Conservation (phyloP, 2,888 invertebrate genomes). For the Athalia circularis region DNA sequence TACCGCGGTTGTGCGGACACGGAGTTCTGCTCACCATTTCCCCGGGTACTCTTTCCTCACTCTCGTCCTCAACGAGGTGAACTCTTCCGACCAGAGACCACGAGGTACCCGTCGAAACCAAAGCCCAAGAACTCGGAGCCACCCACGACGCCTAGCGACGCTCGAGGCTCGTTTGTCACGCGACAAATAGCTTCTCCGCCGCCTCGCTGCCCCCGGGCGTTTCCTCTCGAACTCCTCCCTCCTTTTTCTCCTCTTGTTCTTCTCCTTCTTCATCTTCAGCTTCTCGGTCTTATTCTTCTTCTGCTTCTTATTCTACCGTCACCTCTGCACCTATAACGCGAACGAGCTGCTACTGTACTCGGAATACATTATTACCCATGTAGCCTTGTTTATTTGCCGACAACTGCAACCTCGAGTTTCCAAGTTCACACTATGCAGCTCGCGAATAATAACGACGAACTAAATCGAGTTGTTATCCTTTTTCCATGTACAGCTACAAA, state of each 20-base stretch:
- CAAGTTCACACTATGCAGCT: no score
- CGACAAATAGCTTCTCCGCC: conserved; percentile 71
- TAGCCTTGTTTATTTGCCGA: conserved; percentile 14
- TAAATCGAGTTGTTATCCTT: no score
- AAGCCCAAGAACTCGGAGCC: conserved; percentile 59
- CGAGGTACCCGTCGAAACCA: conserved; percentile 36
- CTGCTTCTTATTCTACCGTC: conserved; percentile 15
- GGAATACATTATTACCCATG: conserved; percentile 32
- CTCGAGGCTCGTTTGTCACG: conserved; percentile 73
- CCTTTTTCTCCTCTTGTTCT: conserved; percentile 47
- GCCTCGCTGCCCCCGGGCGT: conserved; percentile 49
- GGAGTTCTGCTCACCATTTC: conserved; percentile 73
- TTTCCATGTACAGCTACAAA: no score
- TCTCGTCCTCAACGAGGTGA: not conserved
- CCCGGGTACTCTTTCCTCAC: conserved; percentile 50
- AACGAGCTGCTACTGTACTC: not conserved
- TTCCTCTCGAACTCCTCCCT: conserved; percentile 42
- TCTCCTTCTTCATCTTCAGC: conserved; percentile 32
- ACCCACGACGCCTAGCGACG: conserved; percentile 72
- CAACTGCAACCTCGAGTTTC: not conserved
- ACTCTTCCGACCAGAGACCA: not conserved
- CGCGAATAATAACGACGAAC: no score
- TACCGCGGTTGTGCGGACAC: conserved; percentile 59
- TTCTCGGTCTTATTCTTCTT: conserved; percentile 28
- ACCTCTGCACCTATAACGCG: conserved; percentile 18